Conservation (phyloP, 2,113 vertebrate genomes). For the Microtus ochrogaster region DNA sequence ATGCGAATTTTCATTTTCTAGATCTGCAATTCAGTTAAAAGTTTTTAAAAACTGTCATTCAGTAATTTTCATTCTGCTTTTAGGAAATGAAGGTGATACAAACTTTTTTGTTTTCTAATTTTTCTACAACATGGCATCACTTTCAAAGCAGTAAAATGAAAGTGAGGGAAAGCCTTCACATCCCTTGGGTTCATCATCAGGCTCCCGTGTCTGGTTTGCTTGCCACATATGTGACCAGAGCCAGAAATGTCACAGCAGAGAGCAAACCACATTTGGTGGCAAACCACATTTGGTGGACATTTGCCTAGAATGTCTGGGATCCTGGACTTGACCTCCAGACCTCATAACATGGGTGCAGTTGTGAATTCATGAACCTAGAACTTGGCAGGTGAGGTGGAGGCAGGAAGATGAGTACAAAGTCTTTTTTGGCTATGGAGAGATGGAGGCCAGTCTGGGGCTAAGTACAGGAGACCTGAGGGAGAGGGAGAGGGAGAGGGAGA, state of each 20-base stretch:
- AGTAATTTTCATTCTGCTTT: constrained; percentile 11
- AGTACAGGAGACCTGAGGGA: not conserved
- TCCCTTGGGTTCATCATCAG: not conserved
- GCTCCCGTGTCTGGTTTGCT: not conserved
- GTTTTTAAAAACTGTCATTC: not conserved
- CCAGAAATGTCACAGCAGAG: not conserved
- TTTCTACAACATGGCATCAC: not conserved
- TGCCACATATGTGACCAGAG: not conserved
- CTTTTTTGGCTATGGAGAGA: not conserved
- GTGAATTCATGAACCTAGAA: not conserved
- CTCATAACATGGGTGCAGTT: not conserved
- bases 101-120: not conserved
- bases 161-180: not conserved
- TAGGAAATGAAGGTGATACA: not conserved
- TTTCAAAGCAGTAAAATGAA: constrained; percentile 22
- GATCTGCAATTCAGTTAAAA: constrained; percentile 30
- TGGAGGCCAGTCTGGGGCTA: not conserved
- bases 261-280: not conserved
- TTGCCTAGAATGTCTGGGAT: not conserved
- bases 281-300: not conserved
- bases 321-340: not conserved
- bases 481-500: too few species aligned
- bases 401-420: not conserved
- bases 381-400: not conserved
- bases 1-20: constrained; percentile 30